Evolutionary conservation across 2,888 invertebrate genomes (phyloP).

Genomic region (Lamellibrachia columna): DNA sequence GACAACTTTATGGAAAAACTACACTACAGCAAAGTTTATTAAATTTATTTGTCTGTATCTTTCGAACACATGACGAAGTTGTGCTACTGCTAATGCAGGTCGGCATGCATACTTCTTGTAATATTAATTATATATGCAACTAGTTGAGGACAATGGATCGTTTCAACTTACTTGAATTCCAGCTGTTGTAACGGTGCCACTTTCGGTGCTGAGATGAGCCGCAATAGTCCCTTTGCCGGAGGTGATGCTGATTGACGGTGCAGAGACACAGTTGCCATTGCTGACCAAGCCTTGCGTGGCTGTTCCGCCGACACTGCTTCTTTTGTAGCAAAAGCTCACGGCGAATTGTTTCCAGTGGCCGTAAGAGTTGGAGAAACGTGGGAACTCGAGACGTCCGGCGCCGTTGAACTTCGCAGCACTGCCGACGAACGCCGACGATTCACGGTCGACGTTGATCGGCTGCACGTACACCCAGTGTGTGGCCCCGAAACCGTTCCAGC

Average conservation of each 20-base stretch:
- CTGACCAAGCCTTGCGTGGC: neutral
- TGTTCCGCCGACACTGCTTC: neutral
- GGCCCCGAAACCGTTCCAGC: neutral
- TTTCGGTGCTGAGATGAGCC: neutral
- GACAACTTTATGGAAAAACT: neutral
- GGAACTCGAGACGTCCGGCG: slow-evolving; percentile 20
- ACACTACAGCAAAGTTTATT: neutral
- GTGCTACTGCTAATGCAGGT: too few species aligned
- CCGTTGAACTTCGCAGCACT: neutral
- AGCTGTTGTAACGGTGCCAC: neutral
- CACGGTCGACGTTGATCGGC: neutral
- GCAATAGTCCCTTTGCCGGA: neutral
- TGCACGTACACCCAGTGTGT: neutral
- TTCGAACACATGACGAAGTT: too few species aligned
- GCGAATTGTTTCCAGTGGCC: neutral
- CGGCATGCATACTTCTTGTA: neutral
- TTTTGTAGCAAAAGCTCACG: slow-evolving; percentile 18
- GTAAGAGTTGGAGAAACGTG: slow-evolving; percentile 17
- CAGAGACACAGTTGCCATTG: neutral
- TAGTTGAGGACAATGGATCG: neutral
- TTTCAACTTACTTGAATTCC: neutral
- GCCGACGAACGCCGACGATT: neutral
- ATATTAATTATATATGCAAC: neutral
- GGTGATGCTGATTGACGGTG: neutral
- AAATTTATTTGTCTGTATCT: too few species aligned